phyloP scores from a whole-genome alignment of 2,888 invertebrate species.

The Empis livida region DNA sequence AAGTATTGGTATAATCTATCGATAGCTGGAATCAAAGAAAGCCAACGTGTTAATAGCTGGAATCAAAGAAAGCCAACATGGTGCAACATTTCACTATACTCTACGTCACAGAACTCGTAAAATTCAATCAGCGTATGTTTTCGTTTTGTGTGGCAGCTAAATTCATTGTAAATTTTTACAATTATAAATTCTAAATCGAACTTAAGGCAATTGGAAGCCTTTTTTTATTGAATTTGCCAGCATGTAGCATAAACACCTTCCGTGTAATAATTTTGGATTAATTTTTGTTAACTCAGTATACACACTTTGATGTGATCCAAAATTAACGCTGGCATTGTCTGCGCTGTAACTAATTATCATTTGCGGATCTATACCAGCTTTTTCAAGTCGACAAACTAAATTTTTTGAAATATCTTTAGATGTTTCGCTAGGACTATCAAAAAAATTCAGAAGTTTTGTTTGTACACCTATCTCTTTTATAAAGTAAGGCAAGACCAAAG shows the following conservation, averaged over 20 bases:
- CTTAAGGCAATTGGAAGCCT: not conserved
- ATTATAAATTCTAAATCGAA: not conserved
- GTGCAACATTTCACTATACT: constrained; percentile 1
- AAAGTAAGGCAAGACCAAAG: not conserved
- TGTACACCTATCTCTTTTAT: not conserved
- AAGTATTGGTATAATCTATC: constrained; percentile 1
- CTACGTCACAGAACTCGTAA: not conserved
- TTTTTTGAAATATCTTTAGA: not conserved
- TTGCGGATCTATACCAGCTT: not conserved
- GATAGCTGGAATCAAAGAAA: constrained; percentile 1
- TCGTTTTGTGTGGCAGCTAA: not conserved
- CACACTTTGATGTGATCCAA: not conserved
- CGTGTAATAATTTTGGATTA: not conserved
- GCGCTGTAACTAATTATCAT: not conserved
- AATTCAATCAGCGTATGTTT: not conserved
- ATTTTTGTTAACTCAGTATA: not conserved
- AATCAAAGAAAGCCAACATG: no score
- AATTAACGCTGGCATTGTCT: constrained; percentile 1
- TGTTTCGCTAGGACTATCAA: constrained; percentile 1
- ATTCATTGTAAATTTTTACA: constrained; percentile 1
- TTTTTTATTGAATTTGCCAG: not conserved
- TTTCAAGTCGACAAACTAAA: not conserved
- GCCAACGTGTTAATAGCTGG: constrained; percentile 1
- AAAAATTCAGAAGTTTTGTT: not conserved
- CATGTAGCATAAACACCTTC: not conserved